A percentile compares a stretch with the other conserved stretches of the same genome.
phyloP scores from a whole-genome alignment of 1,140 invertebrate genomes.

The Drosophila leontia region DNA sequence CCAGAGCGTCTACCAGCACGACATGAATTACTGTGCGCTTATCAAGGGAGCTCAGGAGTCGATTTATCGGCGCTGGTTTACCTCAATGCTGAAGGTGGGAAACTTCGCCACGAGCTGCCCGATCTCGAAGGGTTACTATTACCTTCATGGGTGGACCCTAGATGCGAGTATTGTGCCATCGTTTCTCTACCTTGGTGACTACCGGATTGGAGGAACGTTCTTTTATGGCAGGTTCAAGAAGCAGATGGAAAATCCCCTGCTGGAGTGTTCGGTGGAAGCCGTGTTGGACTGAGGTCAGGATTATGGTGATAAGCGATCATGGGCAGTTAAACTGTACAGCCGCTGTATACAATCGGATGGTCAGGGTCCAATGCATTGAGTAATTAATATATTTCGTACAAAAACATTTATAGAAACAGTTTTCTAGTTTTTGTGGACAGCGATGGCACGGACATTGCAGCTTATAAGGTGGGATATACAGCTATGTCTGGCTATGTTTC shows the following conservation, averaged over 20 bases:
- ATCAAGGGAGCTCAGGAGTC: constrained; percentile 55
- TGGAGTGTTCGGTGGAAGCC: constrained; percentile 59
- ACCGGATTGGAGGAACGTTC: constrained; percentile 53
- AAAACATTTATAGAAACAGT: constrained; percentile 1
- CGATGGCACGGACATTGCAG: constrained; percentile 14
- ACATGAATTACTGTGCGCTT: constrained; percentile 68
- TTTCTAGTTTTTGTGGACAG: neutral
- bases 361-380: constrained; percentile 9
- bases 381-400: constrained; percentile 43
- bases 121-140: constrained; percentile 59
- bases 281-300: constrained; percentile 18
- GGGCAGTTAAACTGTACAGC: neutral
- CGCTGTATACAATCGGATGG: neutral
- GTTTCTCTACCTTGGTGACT: constrained; percentile 73
- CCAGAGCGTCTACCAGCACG: constrained; percentile 67
- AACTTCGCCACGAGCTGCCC: constrained; percentile 74
- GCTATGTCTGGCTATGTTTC: constrained; percentile 15
- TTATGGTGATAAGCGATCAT: neutral
- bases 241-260: constrained; percentile 18
- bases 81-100: constrained; percentile 51
- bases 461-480: constrained; percentile 11
- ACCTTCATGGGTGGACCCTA: constrained; percentile 59
- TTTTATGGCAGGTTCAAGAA: constrained; percentile 59
- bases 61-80: constrained; percentile 67
- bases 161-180: constrained; percentile 54